These are phyloP conservation scores for Mellivora capensis DNA, from an alignment of 2,113 vertebrate genomes.

Conservation along the genomic window DNA sequence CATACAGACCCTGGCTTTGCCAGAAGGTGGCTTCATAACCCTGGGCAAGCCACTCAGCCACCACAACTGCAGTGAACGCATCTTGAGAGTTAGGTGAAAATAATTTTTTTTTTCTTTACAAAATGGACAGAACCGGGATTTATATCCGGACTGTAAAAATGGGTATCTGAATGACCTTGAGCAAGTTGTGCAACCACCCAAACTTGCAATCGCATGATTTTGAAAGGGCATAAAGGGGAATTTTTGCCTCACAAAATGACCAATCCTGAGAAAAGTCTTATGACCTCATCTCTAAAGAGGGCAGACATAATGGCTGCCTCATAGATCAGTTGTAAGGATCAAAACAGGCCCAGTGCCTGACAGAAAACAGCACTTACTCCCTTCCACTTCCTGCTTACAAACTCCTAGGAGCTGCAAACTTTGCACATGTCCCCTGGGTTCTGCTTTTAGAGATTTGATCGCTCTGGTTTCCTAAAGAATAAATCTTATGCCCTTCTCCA, in stretches of 20 bases:
- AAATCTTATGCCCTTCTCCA: background rate
- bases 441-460: background rate
- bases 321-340: background rate
- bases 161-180: constrained; percentile 2
- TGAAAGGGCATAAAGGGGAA: background rate
- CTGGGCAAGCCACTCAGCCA: background rate
- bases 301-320: background rate
- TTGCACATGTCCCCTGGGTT: background rate
- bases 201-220: constrained; percentile 18
- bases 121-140: constrained; percentile 28
- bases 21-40: background rate
- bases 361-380: background rate
- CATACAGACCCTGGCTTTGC: background rate
- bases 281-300: background rate
- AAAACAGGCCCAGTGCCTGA: background rate
- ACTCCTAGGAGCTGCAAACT: background rate
- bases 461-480: background rate
- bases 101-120: background rate
- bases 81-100: constrained; percentile 6
- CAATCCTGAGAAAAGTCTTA: constrained; percentile 25
- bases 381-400: constrained; percentile 26
- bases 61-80: background rate
- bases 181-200: background rate
- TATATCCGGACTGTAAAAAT: constrained; percentile 9
- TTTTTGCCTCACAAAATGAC: constrained; percentile 29